These are phyloP conservation scores for Gambusia yucatana DNA, from an alignment of 2,797 vertebrate genomes.

Conservation along the genomic window DNA sequence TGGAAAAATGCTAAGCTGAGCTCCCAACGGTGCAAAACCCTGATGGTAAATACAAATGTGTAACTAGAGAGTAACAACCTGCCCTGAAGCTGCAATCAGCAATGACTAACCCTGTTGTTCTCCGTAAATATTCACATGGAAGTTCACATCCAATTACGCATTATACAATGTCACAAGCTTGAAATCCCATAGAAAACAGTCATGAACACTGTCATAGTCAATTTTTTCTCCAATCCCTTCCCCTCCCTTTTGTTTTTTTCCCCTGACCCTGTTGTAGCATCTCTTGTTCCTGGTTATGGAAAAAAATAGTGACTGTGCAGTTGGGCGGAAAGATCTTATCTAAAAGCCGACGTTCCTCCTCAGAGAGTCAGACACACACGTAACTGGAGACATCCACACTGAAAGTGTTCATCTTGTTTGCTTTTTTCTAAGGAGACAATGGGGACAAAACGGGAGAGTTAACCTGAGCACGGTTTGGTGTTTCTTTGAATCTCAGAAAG, in stretches of 20 bases:
- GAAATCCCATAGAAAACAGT: constrained; percentile 10
- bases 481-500: background rate
- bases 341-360: constrained; percentile 58
- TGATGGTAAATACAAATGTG: constrained; percentile 5
- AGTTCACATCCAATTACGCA: constrained; percentile 38
- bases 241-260: background rate
- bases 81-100: constrained; percentile 31
- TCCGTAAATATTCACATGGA: constrained; percentile 26
- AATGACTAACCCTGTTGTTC: background rate
- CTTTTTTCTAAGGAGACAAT: constrained; percentile 25
- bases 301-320: constrained; percentile 43
- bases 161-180: background rate
- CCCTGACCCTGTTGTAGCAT: background rate
- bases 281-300: constrained; percentile 11
- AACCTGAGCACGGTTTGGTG: constrained; percentile 26
- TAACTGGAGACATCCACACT: constrained; percentile 65
- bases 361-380: constrained; percentile 36
- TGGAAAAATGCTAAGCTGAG: constrained; percentile 22
- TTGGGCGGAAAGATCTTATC: constrained; percentile 58
- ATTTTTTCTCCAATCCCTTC: background rate
- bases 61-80: background rate
- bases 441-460: constrained; percentile 51
- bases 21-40: background rate
- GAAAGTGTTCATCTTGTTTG: constrained; percentile 50
- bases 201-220: constrained; percentile 17